phyloP scores from a whole-genome alignment of 1,140 invertebrate species.

The Drosophila biarmipes region DNA sequence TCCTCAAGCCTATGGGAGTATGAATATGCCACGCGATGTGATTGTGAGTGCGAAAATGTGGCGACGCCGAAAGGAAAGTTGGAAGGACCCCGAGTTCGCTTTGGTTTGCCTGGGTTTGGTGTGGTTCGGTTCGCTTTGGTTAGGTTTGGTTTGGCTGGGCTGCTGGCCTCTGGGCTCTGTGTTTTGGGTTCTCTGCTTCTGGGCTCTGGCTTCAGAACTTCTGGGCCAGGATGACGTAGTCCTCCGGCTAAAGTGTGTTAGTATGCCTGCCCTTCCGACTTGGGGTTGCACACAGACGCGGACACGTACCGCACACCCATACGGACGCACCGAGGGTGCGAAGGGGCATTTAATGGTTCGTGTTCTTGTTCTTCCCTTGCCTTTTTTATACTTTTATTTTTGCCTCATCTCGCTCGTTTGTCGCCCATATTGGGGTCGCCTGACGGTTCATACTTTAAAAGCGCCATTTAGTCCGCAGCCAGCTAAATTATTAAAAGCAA shows the following conservation, averaged over 20 bases:
- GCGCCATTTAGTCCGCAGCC: slow-evolving; percentile 71
- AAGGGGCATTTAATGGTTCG: slow-evolving; percentile 74
- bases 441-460: slow-evolving; percentile 74
- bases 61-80: slow-evolving; percentile 62
- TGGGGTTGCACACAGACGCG: slow-evolving; percentile 61
- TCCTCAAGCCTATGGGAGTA: neutral
- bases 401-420: slow-evolving; percentile 34
- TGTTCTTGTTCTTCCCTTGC: slow-evolving; percentile 48
- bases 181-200: neutral
- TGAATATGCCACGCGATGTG: slow-evolving; percentile 73
- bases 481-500: slow-evolving; percentile 79
- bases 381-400: slow-evolving; percentile 41
- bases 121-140: neutral
- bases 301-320: slow-evolving; percentile 29
- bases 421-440: slow-evolving; percentile 64
- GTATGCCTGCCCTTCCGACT: slow-evolving; percentile 59
- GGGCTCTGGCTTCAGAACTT: slow-evolving; percentile 6
- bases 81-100: slow-evolving; percentile 1
- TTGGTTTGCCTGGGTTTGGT: slow-evolving; percentile 21
- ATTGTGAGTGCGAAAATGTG: slow-evolving; percentile 80
- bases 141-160: slow-evolving; percentile 3
- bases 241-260: slow-evolving; percentile 71
- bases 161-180: neutral
- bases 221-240: slow-evolving; percentile 76
- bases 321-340: slow-evolving; percentile 30